Evolutionary conservation across 1,140 invertebrate species (phyloP).

Genomic region (Anastrepha obliqua): DNA sequence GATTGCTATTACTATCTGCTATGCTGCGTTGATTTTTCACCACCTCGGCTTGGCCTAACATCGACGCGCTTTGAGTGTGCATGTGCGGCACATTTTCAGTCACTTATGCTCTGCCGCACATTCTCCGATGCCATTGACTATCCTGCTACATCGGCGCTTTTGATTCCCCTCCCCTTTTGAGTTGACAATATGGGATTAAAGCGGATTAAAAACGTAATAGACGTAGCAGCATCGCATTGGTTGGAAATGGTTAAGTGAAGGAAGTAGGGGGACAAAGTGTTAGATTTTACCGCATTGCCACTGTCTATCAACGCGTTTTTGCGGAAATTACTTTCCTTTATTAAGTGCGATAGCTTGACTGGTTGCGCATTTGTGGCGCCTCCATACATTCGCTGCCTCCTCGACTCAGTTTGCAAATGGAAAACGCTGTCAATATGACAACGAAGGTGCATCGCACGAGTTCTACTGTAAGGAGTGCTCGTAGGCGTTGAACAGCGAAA

Average conservation of each 20-base stretch:
- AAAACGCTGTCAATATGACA: not conserved
- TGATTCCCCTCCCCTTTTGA: not conserved
- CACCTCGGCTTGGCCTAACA: not conserved
- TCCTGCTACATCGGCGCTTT: not conserved
- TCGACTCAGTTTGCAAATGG: not conserved
- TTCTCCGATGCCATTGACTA: not conserved
- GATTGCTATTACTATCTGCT: constrained; percentile 33
- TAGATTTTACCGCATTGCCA: not conserved
- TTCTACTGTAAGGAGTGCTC: not conserved
- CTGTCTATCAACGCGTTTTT: constrained; percentile 14
- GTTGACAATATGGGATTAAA: constrained; percentile 48
- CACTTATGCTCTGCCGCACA: not conserved
- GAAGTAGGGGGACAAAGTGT: too few relatives aligned
- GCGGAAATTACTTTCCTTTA: constrained; percentile 53
- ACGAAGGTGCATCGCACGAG: not conserved
- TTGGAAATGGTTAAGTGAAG: not conserved
- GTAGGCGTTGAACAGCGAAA: not conserved
- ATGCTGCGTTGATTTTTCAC: constrained; percentile 8
- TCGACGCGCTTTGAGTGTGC: not conserved
- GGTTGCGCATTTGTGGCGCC: not conserved
- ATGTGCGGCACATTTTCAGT: not conserved
- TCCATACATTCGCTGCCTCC: not conserved
- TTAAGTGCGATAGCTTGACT: constrained; percentile 43
- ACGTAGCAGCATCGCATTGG: not conserved
- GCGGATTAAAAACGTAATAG: constrained; percentile 42